Evolutionary conservation across 1,140 invertebrate genomes (phyloP).

Genomic region (Patella vulgata): DNA sequence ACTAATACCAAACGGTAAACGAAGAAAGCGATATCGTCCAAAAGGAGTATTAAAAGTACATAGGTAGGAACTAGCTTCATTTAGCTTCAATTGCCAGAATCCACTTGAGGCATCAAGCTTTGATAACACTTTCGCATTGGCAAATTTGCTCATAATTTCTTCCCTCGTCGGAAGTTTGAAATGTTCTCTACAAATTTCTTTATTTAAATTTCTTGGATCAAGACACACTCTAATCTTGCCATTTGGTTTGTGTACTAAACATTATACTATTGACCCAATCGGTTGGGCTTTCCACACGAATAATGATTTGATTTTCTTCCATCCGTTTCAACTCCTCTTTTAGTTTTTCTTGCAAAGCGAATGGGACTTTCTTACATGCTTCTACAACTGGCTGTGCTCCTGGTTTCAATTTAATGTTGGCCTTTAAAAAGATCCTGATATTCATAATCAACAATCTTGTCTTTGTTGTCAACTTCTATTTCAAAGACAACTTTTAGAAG

Average conservation of each 20-base stretch:
- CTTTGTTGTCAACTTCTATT: neutral
- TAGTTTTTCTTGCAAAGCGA: conserved; percentile 14
- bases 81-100: conserved; percentile 60
- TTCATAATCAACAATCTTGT: conserved; percentile 16
- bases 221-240: conserved; percentile 67
- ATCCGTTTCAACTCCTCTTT: conserved; percentile 38
- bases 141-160: conserved; percentile 21
- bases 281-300: conserved; percentile 34
- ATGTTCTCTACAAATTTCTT: conserved; percentile 57
- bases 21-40: no score
- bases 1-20: no score
- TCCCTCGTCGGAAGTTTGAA: conserved; percentile 32
- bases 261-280: conserved; percentile 41
- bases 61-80: conserved; percentile 44
- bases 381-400: conserved; percentile 21
- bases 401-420: conserved; percentile 22
- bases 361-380: conserved; percentile 22
- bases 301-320: conserved; percentile 27
- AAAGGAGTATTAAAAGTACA: conserved; percentile 54
- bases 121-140: conserved; percentile 24
- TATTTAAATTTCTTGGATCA: conserved; percentile 69
- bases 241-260: conserved; percentile 28
- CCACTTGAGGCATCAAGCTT: conserved; percentile 39
- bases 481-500: conserved; percentile 8
- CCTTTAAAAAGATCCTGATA: conserved; percentile 27